phyloP scores from a whole-genome alignment of 2,797 vertebrate species.

The Crax fasciolata region DNA sequence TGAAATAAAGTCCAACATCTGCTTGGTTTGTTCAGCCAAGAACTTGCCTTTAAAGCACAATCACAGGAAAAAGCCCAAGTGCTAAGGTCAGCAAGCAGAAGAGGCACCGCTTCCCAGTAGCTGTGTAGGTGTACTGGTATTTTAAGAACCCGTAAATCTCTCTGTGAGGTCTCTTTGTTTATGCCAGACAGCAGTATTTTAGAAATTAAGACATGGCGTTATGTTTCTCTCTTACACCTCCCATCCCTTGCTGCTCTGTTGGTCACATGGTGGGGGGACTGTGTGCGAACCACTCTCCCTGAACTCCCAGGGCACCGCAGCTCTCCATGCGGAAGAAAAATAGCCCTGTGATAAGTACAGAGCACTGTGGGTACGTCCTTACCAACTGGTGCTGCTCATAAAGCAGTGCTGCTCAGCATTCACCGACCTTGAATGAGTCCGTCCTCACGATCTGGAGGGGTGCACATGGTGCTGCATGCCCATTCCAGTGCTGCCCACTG shows the following conservation, averaged over 20 bases:
- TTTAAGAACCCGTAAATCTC: not conserved
- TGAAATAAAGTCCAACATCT: constrained; percentile 18
- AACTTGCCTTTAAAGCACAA: constrained; percentile 38
- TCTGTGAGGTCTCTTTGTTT: not conserved
- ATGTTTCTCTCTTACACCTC: not conserved
- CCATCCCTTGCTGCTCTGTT: not conserved
- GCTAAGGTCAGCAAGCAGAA: constrained; percentile 28
- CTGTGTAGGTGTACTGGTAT: constrained; percentile 33
- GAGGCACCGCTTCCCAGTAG: not conserved
- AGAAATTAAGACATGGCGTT: not conserved
- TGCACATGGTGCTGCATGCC: not conserved
- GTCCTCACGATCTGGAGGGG: not conserved
- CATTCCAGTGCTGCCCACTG: not conserved
- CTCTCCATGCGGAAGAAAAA: not conserved
- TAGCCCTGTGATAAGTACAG: not conserved
- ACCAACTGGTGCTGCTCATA: not conserved
- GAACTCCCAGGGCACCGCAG: accelerated
- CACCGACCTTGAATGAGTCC: not conserved
- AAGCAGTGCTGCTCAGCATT: not conserved
- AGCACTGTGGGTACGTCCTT: not conserved
- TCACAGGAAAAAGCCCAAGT: constrained; percentile 16
- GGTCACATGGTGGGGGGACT: accelerated
- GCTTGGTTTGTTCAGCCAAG: constrained; percentile 49
- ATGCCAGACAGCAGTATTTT: not conserved
- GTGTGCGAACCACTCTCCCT: not conserved